Conservation (phyloP, 1,140 invertebrate genomes). For the Lordiphosa mommai region DNA sequence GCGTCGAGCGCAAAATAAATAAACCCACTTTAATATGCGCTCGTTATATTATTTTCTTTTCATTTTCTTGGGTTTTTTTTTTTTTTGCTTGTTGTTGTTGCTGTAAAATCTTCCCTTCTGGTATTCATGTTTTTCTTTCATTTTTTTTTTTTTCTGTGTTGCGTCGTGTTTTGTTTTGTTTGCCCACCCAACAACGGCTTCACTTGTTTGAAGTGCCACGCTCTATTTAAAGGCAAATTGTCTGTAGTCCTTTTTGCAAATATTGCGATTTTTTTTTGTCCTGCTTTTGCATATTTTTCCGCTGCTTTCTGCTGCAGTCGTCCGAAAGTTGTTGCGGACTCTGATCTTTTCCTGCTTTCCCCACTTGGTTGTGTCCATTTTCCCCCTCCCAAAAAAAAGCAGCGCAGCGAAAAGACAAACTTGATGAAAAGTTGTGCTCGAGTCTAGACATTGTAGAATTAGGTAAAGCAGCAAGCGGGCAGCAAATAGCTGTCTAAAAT, state of each 20-base stretch:
- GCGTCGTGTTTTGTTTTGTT: conserved; percentile 51
- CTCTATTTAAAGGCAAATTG: conserved; percentile 78
- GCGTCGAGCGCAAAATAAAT: conserved; percentile 74
- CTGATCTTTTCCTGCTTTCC: conserved; percentile 9
- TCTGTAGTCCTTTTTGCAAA: conserved; percentile 76
- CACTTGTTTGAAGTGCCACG: conserved; percentile 75
- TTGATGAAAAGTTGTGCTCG: conserved; percentile 37
- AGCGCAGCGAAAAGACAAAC: conserved; percentile 58
- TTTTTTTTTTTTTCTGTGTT: conserved; percentile 40
- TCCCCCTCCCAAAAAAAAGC: conserved; percentile 6
- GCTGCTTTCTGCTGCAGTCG: conserved; percentile 47
- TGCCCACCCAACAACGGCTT: conserved; percentile 35
- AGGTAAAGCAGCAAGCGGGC: conserved; percentile 34
- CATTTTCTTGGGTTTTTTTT: conserved; percentile 71
- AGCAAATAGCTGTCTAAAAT: conserved; percentile 62
- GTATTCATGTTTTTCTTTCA: conserved; percentile 33
- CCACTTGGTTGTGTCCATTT: background rate
- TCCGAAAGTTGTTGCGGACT: conserved; percentile 39
- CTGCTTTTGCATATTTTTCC: conserved; percentile 59
- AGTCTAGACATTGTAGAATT: conserved; percentile 63
- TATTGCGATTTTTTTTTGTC: conserved; percentile 62
- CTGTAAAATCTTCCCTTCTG: conserved; percentile 3
- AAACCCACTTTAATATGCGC: conserved; percentile 78
- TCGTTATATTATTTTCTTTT: conserved; percentile 78
- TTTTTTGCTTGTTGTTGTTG: conserved; percentile 9